phyloP scores from a whole-genome alignment of 2,888 invertebrate genomes.

The Phortica okadai region DNA sequence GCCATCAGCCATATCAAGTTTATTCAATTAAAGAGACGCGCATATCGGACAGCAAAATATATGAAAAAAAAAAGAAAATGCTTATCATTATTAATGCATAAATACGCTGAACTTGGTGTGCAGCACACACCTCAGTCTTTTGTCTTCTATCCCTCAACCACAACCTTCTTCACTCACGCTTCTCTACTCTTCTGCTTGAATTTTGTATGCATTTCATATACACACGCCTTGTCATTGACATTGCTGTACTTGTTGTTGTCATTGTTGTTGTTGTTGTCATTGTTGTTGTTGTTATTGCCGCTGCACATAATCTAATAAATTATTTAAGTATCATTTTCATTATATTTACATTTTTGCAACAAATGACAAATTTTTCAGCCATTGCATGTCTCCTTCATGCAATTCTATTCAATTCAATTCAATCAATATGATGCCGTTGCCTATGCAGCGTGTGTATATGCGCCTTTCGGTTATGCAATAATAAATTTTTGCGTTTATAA shows the following conservation, averaged over 20 bases:
- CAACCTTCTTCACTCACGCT: neutral
- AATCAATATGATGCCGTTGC: constrained; percentile 9
- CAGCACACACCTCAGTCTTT: neutral
- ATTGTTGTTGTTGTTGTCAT: neutral
- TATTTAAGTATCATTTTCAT: constrained; percentile 52
- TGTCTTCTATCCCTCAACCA: neutral
- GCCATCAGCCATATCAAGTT: neutral
- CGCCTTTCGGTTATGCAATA: neutral
- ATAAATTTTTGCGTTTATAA: constrained; percentile 31
- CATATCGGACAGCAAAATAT: neutral
- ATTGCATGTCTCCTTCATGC: neutral
- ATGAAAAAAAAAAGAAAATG: neutral
- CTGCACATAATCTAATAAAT: constrained; percentile 44
- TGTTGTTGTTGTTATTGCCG: constrained; percentile 6
- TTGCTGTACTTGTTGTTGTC: neutral
- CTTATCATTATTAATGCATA: constrained; percentile 25
- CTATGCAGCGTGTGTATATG: neutral
- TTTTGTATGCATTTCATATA: constrained; percentile 41
- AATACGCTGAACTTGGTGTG: constrained; percentile 15
- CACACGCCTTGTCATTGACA: constrained; percentile 30
- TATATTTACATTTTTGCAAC: constrained; percentile 32
- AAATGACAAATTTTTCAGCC: neutral
- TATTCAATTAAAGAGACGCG: constrained; percentile 19
- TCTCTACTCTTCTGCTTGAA: constrained; percentile 3
- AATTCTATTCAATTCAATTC: constrained; percentile 21